phyloP scores from a whole-genome alignment of 2,888 invertebrate species.

The Noctuana brunneofusca region DNA sequence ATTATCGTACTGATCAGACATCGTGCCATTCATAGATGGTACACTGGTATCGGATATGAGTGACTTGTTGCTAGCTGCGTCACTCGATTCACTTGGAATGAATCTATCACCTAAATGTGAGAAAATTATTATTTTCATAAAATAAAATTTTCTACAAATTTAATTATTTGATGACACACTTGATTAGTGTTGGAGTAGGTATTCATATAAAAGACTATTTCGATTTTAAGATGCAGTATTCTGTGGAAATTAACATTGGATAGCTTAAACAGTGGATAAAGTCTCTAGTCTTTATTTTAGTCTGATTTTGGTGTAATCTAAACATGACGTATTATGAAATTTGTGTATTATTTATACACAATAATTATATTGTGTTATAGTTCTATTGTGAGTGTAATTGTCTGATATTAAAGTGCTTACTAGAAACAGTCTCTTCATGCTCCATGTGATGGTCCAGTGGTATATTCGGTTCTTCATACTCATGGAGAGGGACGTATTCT shows the following conservation, averaged over 20 bases:
- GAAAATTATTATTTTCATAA: background rate
- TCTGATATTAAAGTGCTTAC: conserved; percentile 48
- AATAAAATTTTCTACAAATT: background rate
- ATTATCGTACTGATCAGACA: conserved; percentile 70
- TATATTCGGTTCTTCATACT: conserved; percentile 73
- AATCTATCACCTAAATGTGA: conserved; percentile 62
- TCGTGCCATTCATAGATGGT: conserved; percentile 68
- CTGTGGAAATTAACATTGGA: no score
- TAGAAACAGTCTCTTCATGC: conserved; percentile 69
- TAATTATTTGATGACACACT: no score
- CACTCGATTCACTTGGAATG: conserved; percentile 69
- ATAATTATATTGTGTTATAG: no score
- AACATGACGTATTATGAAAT: no score
- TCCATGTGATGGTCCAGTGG: conserved; percentile 63
- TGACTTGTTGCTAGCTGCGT: conserved; percentile 73
- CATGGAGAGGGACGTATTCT: conserved; percentile 72
- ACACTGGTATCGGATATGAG: conserved; percentile 70
- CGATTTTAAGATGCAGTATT: no score
- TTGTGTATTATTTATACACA: no score
- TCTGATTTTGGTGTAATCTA: no score
- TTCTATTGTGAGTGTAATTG: no score
- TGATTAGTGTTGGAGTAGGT: no score
- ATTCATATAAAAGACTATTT: no score
- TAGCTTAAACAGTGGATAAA: no score
- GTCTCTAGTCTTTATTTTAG: no score